These are phyloP conservation scores for Aplysia californica DNA, from an alignment of 1,140 invertebrate species.

Conservation along the genomic window DNA sequence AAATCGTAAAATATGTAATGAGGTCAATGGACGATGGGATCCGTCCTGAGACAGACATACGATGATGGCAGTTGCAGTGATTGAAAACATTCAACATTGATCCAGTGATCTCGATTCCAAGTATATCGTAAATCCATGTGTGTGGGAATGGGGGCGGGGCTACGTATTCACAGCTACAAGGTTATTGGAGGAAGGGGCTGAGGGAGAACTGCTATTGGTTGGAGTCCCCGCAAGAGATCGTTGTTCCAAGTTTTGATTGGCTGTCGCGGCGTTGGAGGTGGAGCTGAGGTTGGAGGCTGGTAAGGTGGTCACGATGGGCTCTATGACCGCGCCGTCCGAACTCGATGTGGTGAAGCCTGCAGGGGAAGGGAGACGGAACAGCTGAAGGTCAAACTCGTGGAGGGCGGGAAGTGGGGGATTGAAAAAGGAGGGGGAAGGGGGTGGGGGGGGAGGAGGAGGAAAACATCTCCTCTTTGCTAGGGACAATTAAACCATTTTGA, in stretches of 20 bases:
- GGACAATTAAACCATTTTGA: too few species aligned
- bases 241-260: conserved; percentile 31
- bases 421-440: too few species aligned
- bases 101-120: conserved; percentile 3
- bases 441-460: too few species aligned
- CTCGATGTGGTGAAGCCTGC: too few species aligned
- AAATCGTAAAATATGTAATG: background rate
- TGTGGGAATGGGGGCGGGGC: conserved; percentile 1
- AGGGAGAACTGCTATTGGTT: conserved; percentile 17
- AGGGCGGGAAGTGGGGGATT: too few species aligned
- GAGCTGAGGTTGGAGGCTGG: conserved; percentile 30
- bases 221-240: conserved; percentile 22
- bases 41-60: background rate
- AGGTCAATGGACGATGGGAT: background rate
- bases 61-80: background rate
- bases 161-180: conserved; percentile 28
- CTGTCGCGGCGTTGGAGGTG: conserved; percentile 17
- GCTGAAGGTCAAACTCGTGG: too few species aligned
- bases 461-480: too few species aligned
- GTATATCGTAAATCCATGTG: too few species aligned
- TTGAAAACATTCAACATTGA: conserved; percentile 6
- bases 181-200: conserved; percentile 27
- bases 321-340: conserved; percentile 42
- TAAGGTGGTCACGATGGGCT: conserved; percentile 37
- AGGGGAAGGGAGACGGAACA: too few species aligned